phyloP scores from a whole-genome alignment of 2,113 vertebrate species.

The Microcebus murinus region DNA sequence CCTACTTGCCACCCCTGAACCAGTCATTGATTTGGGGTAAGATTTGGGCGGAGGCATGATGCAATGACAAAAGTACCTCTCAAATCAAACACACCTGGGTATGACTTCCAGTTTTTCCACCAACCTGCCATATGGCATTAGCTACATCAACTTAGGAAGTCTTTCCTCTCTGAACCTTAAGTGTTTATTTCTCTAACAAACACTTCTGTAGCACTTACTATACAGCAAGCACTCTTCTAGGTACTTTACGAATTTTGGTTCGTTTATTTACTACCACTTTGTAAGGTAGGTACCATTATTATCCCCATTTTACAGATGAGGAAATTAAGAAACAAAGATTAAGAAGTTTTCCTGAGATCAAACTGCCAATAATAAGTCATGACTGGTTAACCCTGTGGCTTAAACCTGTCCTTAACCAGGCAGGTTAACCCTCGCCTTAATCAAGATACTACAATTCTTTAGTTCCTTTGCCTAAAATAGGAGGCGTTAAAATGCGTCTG shows the following conservation, averaged over 20 bases:
- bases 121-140: background rate
- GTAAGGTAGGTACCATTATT: fast-evolving
- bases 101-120: background rate
- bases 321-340: background rate
- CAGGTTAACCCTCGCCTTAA: background rate
- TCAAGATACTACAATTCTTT: background rate
- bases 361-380: background rate
- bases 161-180: background rate
- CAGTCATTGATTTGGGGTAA: background rate
- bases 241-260: background rate
- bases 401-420: background rate
- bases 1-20: background rate
- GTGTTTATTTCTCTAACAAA: background rate
- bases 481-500: background rate
- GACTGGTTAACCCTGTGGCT: background rate
- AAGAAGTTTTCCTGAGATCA: background rate
- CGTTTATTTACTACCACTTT: background rate
- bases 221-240: background rate
- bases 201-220: background rate
- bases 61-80: background rate
- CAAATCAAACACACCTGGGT: background rate
- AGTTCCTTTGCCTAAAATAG: background rate
- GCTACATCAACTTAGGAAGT: background rate
- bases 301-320: background rate
- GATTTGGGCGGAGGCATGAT: background rate